Conservation (phyloP, 2,113 vertebrate genomes). For the Gavia stellata region DNA sequence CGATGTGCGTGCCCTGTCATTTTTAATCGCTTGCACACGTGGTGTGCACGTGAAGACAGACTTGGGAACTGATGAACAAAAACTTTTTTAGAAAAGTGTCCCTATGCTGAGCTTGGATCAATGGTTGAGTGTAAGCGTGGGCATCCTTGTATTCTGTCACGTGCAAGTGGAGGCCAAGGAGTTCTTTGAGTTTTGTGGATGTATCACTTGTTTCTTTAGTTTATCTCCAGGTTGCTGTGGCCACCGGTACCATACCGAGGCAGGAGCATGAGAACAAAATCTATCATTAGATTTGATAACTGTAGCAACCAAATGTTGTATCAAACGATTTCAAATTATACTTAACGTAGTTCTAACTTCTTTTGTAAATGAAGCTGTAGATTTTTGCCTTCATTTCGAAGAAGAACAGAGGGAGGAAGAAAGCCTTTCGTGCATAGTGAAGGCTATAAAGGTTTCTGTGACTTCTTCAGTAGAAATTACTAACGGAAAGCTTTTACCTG, state of each 20-base stretch:
- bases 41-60: not conserved
- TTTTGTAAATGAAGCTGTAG: not conserved
- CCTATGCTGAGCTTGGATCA: not conserved
- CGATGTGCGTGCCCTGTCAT: fast-evolving
- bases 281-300: not conserved
- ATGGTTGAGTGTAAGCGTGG: too few relatives aligned
- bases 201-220: not conserved
- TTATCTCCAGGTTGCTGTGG: not conserved
- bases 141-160: fast-evolving
- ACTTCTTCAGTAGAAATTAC: not conserved
- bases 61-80: not conserved
- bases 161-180: not conserved
- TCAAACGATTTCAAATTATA: not conserved
- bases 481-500: not conserved
- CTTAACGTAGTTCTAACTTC: fast-evolving
- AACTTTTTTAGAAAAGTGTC: not conserved
- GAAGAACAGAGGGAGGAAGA: not conserved
- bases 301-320: not conserved
- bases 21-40: not conserved
- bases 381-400: not conserved
- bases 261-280: not conserved
- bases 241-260: not conserved
- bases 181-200: not conserved
- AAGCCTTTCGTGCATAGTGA: not conserved
- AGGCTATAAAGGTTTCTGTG: not conserved